Evolutionary conservation across 1,140 invertebrate species (phyloP).

Genomic region (Dermatophagoides farinae): DNA sequence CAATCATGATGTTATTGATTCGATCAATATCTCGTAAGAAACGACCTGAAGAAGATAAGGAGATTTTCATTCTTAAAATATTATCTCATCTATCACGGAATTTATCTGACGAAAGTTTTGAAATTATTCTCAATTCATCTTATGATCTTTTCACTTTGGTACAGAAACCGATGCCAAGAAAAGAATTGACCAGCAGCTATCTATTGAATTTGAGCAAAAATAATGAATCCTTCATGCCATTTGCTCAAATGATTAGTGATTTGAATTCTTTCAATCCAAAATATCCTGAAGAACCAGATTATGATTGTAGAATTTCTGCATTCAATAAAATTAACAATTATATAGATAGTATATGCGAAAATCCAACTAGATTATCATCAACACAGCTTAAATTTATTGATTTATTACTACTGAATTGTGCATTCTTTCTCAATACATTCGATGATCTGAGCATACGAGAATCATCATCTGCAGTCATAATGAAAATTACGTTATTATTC

Average conservation of each 20-base stretch:
- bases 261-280: slow-evolving; percentile 66
- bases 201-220: slow-evolving; percentile 19
- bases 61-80: slow-evolving; percentile 2
- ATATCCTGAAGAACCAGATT: slow-evolving; percentile 80
- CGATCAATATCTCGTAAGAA: background rate
- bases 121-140: background rate
- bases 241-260: slow-evolving; percentile 35
- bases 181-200: slow-evolving; percentile 22
- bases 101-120: background rate
- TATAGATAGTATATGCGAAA: slow-evolving; percentile 32
- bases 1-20: slow-evolving; percentile 6
- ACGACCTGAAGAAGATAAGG: slow-evolving; percentile 3
- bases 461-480: slow-evolving; percentile 47
- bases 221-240: slow-evolving; percentile 24
- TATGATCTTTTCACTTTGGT: slow-evolving; percentile 17
- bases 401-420: slow-evolving; percentile 57
- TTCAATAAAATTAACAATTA: slow-evolving; percentile 36
- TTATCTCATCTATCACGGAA: background rate
- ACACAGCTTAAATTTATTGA: slow-evolving; percentile 38
- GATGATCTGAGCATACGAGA: slow-evolving; percentile 64
- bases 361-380: slow-evolving; percentile 29
- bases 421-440: slow-evolving; percentile 48
- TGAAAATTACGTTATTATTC: slow-evolving; percentile 33
- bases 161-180: slow-evolving; percentile 18
- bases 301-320: slow-evolving; percentile 46